Base-by-base conservation (phyloP, 2,888 invertebrate genomes). In the Ganaspis brasiliensis region DNA sequence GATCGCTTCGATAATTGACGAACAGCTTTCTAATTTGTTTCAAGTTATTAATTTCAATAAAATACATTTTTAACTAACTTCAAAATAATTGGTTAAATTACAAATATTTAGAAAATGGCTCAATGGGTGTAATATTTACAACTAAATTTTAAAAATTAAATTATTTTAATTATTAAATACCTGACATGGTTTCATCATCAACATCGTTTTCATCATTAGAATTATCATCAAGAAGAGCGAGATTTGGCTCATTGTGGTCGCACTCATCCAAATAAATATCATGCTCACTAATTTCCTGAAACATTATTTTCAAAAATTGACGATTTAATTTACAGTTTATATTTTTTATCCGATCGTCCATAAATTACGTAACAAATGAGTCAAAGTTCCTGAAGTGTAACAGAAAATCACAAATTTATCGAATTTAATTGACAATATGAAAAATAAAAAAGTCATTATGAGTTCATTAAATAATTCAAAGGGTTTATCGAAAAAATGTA, bases 161-260 rank as follows among this genome's bases (percentile, higher is more conserved):
- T 59, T 35, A n/a, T n/a, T n/a, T n/a, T n/a, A n/a, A 5, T 63
- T 10, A 26, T 61, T 4, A 52, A 37, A 93, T 93, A 94, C 96
- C 96, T 82, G 96, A 95, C 94, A 97, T 96, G 2, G 96, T 96
- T 91, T 97, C 96, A 83, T 96, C 95, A 88, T 97, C 97, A 0
- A 96, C 95, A 87, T 97, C 97, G 88, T 97, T 97, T 89, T 97
- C 97, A 88, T 97, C 97, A 85, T 95, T 95, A 3, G 94, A 95
- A 90, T 94, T 94, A 56, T 95, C 95, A 82, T 95, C 95, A n/a
- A 93, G 92, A 78, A 93, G 93, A 79, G 92, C 92, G 75, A 92
- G 82, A 82, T 93, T 93, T 75, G 92, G 92, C 76, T 92, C 92
- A 24, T 88, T 89, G 31, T 90, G 91, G 40, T 92, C 92, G 77